phyloP scores from a whole-genome alignment of 37 sponge, comb jelly and placozoan genomes.

The Geodia barretti region DNA sequence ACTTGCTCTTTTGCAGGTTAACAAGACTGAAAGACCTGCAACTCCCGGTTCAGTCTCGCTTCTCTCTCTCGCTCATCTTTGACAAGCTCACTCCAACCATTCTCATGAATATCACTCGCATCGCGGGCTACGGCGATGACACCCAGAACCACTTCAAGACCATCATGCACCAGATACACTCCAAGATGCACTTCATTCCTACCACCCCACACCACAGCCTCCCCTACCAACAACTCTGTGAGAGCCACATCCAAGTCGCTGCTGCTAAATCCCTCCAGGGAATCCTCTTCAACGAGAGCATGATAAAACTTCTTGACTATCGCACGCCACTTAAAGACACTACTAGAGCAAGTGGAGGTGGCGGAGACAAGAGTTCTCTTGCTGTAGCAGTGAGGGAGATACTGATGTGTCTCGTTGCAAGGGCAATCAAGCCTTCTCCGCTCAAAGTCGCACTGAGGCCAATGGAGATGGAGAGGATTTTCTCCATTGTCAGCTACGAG shows the following conservation, averaged over 20 bases:
- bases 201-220: neutral
- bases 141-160: constrained; percentile 18
- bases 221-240: constrained; percentile 38
- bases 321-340: constrained; percentile 13
- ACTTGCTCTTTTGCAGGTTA: neutral
- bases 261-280: constrained; percentile 46
- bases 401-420: constrained; percentile 2
- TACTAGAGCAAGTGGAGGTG: constrained; percentile 20
- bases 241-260: constrained; percentile 26
- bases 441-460: constrained; percentile 28
- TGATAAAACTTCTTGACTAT: constrained; percentile 20
- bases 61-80: constrained; percentile 38
- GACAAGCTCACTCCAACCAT: constrained; percentile 35
- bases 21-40: constrained; percentile 26
- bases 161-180: constrained; percentile 14
- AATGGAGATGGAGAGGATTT: constrained; percentile 36
- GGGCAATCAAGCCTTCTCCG: constrained; percentile 53
- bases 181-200: neutral
- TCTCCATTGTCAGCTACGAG: constrained; percentile 19
- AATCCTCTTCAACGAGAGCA: constrained; percentile 27
- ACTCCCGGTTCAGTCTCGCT: neutral
- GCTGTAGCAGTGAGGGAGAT: constrained; percentile 20
- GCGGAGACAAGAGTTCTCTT: constrained; percentile 26
- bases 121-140: constrained; percentile 42
- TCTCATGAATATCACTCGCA: constrained; percentile 37